These are phyloP conservation scores for Euleptes europaea DNA, from an alignment of 2,113 vertebrate genomes.

Conservation along the genomic window DNA sequence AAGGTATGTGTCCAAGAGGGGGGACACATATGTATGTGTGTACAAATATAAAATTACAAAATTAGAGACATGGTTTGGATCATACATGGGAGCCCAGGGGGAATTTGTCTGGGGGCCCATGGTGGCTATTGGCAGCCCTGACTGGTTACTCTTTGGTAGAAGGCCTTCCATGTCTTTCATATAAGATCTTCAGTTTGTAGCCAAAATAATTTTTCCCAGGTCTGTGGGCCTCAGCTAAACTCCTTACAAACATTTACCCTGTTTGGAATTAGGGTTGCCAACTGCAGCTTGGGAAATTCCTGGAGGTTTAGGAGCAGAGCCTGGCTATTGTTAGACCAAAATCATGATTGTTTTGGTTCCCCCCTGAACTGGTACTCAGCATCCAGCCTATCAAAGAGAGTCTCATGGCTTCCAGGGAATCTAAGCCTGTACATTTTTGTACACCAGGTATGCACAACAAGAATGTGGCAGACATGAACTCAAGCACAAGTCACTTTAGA, in stretches of 20 bases:
- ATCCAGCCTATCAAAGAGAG: neutral
- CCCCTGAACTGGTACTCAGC: no score
- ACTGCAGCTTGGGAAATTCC: no score
- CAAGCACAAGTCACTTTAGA: neutral
- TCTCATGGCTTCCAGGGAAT: neutral
- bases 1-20: no score
- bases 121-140: no score
- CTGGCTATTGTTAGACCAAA: neutral
- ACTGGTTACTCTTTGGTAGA: neutral
- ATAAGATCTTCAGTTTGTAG: neutral
- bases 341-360: neutral
- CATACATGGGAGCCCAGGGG: no score
- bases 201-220: neutral
- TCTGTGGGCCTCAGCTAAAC: neutral
- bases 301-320: no score
- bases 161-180: neutral
- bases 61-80: no score
- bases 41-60: no score
- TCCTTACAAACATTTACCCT: neutral
- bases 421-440: neutral
- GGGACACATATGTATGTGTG: no score
- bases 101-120: no score
- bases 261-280: constrained; percentile 8
- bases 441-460: neutral
- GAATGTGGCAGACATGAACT: neutral